phyloP scores from a whole-genome alignment of 2,888 invertebrate species.

The Blomia tropicalis region DNA sequence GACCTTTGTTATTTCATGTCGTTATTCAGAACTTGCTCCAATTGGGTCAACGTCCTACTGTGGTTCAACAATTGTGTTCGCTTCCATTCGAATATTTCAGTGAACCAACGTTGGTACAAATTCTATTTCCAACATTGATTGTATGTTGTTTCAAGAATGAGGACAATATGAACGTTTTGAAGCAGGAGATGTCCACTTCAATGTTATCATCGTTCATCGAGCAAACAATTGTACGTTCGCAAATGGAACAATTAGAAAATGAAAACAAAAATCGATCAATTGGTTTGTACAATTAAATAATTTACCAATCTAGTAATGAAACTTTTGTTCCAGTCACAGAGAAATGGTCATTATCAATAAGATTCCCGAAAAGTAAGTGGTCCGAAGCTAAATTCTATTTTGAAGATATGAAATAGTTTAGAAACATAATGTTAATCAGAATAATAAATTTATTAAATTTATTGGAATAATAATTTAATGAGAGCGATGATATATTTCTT shows the following conservation, averaged over 20 bases:
- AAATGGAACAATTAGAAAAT: slow-evolving; percentile 13
- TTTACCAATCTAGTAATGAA: neutral
- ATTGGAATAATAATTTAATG: slow-evolving; percentile 19
- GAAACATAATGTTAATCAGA: neutral
- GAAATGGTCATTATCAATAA: slow-evolving; percentile 14
- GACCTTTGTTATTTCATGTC: neutral
- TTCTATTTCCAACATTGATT: slow-evolving; percentile 62
- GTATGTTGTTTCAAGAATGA: slow-evolving; percentile 51
- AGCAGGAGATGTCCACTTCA: slow-evolving; percentile 46
- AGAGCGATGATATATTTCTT: slow-evolving; percentile 9
- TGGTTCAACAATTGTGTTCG: slow-evolving; percentile 62
- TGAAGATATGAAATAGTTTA: slow-evolving; percentile 1
- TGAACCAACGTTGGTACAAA: slow-evolving; percentile 50
- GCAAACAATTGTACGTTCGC: slow-evolving; percentile 31
- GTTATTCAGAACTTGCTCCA: slow-evolving; percentile 41
- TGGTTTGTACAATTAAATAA: neutral
- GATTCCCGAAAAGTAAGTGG: slow-evolving; percentile 23
- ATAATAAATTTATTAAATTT: slow-evolving; percentile 1
- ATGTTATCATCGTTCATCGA: slow-evolving; percentile 39
- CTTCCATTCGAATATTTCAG: slow-evolving; percentile 70
- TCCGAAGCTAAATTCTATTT: slow-evolving; percentile 23
- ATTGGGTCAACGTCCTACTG: slow-evolving; percentile 57
- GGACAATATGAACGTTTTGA: slow-evolving; percentile 56
- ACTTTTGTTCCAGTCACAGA: slow-evolving; percentile 2
- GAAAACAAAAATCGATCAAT: neutral